Conservation (phyloP, 2,113 vertebrate species). For the Antigone vipio region DNA sequence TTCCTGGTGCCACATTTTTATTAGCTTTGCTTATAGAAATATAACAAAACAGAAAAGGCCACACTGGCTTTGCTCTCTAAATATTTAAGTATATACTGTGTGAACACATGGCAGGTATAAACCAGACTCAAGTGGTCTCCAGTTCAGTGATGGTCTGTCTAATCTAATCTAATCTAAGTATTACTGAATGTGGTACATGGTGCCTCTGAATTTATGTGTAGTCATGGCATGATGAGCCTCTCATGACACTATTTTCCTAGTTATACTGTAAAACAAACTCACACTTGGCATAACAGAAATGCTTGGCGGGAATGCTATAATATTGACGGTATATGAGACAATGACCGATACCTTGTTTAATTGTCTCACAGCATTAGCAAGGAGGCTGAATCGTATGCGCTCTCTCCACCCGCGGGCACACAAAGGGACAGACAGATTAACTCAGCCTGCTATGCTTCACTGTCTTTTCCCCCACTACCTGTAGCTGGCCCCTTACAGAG, state of each 20-base stretch:
- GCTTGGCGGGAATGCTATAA: background rate
- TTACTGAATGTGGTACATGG: background rate
- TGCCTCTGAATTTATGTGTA: constrained; percentile 21
- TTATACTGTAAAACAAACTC: background rate
- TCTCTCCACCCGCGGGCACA: background rate
- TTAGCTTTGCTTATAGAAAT: constrained; percentile 21
- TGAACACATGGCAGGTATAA: constrained; percentile 39
- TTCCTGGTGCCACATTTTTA: background rate
- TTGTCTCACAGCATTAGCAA: background rate
- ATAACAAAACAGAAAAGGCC: constrained; percentile 12
- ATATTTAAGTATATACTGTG: constrained; percentile 40
- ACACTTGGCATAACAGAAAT: background rate
- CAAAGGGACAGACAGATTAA: background rate
- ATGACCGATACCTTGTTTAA: constrained; percentile 12
- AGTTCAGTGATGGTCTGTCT: constrained; percentile 13
- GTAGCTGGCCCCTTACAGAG: background rate
- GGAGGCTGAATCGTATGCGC: background rate
- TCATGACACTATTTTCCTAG: background rate
- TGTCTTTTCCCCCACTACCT: background rate
- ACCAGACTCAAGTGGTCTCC: background rate
- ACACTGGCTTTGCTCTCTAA: constrained; percentile 29
- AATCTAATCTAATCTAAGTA: constrained; percentile 35
- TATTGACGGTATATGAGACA: background rate
- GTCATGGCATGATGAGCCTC: background rate
- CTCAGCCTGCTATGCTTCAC: background rate